These are phyloP conservation scores for Sprattus sprattus DNA, from an alignment of 2,113 vertebrate genomes.

Conservation along the genomic window DNA sequence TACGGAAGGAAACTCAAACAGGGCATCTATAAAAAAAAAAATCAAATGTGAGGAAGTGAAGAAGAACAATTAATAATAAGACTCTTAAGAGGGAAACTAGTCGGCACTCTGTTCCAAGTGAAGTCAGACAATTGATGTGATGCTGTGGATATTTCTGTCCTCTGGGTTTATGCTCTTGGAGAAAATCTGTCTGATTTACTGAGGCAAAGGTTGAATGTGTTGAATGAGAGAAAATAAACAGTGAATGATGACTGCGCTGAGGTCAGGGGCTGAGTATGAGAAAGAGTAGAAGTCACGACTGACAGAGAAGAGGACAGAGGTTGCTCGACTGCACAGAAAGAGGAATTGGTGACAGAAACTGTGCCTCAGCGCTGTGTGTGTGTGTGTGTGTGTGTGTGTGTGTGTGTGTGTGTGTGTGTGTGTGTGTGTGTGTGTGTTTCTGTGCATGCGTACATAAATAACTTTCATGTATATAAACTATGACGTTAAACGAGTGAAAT, in stretches of 20 bases:
- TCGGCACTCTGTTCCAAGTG: not conserved
- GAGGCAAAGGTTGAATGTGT: slow-evolving; percentile 45
- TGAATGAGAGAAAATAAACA: slow-evolving; percentile 43
- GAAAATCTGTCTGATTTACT: slow-evolving; percentile 46
- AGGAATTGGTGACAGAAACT: not conserved
- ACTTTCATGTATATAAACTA: not conserved
- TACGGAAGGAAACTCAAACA: not conserved
- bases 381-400: not conserved
- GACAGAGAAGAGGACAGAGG: not conserved
- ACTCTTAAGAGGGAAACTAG: not conserved
- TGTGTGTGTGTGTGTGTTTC: not conserved
- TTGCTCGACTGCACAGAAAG: not conserved
- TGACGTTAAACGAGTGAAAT: not conserved
- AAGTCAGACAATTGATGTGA: not conserved
- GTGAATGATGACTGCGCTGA: slow-evolving; percentile 37
- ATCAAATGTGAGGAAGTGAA: not conserved
- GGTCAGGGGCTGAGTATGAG: slow-evolving; percentile 26
- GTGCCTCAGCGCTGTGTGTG: not conserved
- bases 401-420: not conserved
- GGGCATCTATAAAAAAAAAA: not conserved
- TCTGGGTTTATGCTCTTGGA: not conserved
- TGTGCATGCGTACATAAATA: not conserved
- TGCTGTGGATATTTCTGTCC: not conserved
- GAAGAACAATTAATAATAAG: not conserved
- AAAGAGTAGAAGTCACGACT: slow-evolving; percentile 36